Conservation (phyloP, 2,888 invertebrate species). For the Diploptera punctata region DNA sequence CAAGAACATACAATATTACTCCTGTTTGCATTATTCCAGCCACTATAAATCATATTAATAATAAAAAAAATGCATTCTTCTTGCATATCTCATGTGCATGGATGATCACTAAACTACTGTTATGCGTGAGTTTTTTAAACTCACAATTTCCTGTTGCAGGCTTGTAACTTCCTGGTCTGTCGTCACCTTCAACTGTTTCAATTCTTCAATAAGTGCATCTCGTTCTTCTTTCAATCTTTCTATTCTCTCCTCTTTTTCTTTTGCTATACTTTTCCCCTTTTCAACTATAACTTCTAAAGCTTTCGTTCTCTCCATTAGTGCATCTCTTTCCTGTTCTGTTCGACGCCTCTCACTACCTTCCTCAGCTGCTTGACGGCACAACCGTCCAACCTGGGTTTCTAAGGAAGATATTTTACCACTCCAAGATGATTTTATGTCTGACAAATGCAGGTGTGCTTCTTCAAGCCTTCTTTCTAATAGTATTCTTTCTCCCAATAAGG, state of each 20-base stretch:
- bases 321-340: constrained; percentile 72
- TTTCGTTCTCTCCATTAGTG: constrained; percentile 67
- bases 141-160: constrained; percentile 56
- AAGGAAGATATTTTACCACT: constrained; percentile 87
- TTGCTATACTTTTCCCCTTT: constrained; percentile 68
- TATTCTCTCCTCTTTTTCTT: constrained; percentile 74
- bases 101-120: constrained; percentile 53
- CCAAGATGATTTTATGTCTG: constrained; percentile 91
- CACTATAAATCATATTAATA: too few relatives aligned
- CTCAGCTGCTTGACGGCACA: constrained; percentile 84
- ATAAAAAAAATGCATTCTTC: too few relatives aligned
- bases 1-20: too few relatives aligned
- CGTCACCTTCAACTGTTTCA: constrained; percentile 51
- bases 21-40: too few relatives aligned
- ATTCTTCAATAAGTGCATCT: constrained; percentile 72
- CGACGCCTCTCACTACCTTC: constrained; percentile 81
- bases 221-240: constrained; percentile 75
- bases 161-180: constrained; percentile 51
- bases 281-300: constrained; percentile 70
- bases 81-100: background rate
- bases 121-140: constrained; percentile 50
- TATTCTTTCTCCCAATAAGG: constrained; percentile 66
- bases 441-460: constrained; percentile 84
- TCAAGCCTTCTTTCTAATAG: constrained; percentile 79
- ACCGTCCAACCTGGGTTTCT: constrained; percentile 87